A percentile compares a stretch with the other conserved stretches of the same genome.
phyloP scores from a whole-genome alignment of 92 coral and sea anemone genomes.

The Pocillopora meandrina region DNA sequence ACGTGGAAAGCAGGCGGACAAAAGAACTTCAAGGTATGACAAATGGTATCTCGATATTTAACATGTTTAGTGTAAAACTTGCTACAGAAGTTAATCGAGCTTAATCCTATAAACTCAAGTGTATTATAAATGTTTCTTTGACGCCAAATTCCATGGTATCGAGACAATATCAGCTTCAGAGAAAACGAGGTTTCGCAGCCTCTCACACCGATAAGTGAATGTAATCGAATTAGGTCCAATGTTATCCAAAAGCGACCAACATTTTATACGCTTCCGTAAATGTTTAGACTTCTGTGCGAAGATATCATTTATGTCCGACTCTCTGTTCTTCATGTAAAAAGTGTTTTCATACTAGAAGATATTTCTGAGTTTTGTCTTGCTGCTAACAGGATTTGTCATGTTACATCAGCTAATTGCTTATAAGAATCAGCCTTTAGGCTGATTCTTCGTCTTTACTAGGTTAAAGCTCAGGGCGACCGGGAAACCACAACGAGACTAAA shows the following conservation, averaged over 20 bases:
- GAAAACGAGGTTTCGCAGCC: neutral
- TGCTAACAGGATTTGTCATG: constrained; percentile 90
- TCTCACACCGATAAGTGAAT: neutral
- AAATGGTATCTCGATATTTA: constrained; percentile 18
- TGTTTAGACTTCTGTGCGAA: neutral
- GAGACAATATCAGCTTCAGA: neutral
- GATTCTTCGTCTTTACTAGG: neutral
- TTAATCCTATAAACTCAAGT: constrained; percentile 24
- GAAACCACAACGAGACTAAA: neutral
- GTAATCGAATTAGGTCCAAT: neutral
- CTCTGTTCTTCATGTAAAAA: neutral
- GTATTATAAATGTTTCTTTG: neutral
- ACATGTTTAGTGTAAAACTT: neutral
- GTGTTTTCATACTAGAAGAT: constrained; percentile 32
- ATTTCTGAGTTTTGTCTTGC: constrained; percentile 49
- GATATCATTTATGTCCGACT: neutral
- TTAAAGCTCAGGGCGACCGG: neutral
- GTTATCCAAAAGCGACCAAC: neutral
- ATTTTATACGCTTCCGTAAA: neutral
- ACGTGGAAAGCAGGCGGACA: constrained; percentile 26
- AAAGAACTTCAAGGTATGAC: constrained; percentile 36
- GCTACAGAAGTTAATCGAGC: neutral
- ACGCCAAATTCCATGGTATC: neutral
- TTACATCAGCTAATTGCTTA: constrained; percentile 59
- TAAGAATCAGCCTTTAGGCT: neutral